These are phyloP conservation scores for Eilema caniola DNA, from an alignment of 2,888 invertebrate genomes.

Conservation along the genomic window DNA sequence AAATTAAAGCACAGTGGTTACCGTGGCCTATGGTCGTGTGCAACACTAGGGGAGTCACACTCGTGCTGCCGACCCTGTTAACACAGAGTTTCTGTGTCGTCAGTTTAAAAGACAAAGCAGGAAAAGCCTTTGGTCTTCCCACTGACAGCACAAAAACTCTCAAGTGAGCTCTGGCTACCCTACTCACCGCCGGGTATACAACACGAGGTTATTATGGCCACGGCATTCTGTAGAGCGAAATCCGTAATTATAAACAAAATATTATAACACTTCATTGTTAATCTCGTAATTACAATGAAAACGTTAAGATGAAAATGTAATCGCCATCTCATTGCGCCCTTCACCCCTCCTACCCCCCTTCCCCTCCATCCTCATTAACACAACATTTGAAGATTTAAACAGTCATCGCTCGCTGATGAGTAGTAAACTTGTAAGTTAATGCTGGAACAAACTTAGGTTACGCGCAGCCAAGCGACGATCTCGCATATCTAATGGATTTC, in stretches of 20 bases:
- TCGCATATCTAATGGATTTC: not conserved
- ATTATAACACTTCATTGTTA: constrained; percentile 43
- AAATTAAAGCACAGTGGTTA: no score
- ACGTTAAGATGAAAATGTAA: constrained; percentile 63
- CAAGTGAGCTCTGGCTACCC: no score
- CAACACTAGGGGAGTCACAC: no score
- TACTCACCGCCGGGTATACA: no score
- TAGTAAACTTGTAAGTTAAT: constrained; percentile 67
- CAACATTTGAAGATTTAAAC: constrained; percentile 59
- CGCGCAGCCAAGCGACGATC: not conserved
- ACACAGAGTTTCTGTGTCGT: no score
- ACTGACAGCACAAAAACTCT: no score
- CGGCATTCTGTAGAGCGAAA: no score
- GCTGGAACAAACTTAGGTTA: constrained; percentile 36
- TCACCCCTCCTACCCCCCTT: constrained; percentile 14
- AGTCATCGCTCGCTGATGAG: constrained; percentile 63
- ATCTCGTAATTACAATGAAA: constrained; percentile 63
- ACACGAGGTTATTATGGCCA: no score
- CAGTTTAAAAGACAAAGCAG: no score
- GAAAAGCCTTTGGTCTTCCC: no score
- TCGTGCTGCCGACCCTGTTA: no score
- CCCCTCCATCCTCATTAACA: constrained; percentile 58
- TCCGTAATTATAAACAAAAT: constrained; percentile 1
- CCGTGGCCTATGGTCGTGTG: no score
- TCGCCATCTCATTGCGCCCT: constrained; percentile 36